A percentile compares a stretch with the other conserved stretches of the same genome.
phyloP scores from a whole-genome alignment of 35 echinoderm and acorn worm species.

The Holothuria glaberrima region DNA sequence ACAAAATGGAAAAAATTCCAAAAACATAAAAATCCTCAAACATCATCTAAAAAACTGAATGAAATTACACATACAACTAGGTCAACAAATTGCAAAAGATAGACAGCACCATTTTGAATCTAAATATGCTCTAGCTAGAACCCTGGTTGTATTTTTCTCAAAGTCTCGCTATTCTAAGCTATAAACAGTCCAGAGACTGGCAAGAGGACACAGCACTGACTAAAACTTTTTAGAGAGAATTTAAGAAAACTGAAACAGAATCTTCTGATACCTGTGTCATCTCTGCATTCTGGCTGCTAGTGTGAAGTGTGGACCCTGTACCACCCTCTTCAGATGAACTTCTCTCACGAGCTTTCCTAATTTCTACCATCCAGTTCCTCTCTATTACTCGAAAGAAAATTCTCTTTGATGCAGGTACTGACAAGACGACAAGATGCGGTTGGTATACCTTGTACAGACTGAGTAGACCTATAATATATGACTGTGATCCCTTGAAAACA shows the following conservation, averaged over 20 bases:
- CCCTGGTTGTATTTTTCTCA: no score
- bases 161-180: no score
- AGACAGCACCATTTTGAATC: no score
- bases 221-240: neutral
- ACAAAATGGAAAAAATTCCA: no score
- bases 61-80: no score
- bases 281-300: neutral
- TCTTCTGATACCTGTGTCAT: neutral
- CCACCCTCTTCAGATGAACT: neutral
- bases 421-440: constrained; percentile 76
- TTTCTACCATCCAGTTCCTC: constrained; percentile 64
- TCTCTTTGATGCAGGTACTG: constrained; percentile 70
- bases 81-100: no score
- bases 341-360: constrained; percentile 59
- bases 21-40: no score
- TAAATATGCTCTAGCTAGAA: no score
- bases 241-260: neutral
- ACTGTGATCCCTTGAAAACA: constrained; percentile 74
- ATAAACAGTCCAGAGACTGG: no score
- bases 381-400: constrained; percentile 75
- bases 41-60: no score
- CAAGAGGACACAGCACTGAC: no score
- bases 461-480: constrained; percentile 82
- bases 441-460: constrained; percentile 88
- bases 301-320: neutral